Percentiles rank a stretch among this genome's conserved stretches.
Evolutionary conservation across 2,113 vertebrate species (phyloP).

Genomic region (Brachyhypopomus gauderio): DNA sequence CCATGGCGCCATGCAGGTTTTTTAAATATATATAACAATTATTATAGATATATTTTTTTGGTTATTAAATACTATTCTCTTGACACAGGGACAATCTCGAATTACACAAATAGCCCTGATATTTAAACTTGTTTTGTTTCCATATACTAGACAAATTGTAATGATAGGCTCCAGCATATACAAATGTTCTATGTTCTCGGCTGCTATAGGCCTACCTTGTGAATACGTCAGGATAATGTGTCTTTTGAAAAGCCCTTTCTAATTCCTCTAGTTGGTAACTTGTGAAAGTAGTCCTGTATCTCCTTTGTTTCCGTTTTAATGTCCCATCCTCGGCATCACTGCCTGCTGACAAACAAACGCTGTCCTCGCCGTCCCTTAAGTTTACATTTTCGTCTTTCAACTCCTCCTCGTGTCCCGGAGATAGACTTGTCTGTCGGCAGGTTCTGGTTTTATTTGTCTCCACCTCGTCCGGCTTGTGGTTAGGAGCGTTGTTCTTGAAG

Average conservation of each 20-base stretch:
- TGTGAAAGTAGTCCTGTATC: conserved; percentile 90
- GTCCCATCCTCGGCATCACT: conserved; percentile 87
- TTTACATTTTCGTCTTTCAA: conserved; percentile 71
- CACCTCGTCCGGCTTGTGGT: conserved; percentile 53
- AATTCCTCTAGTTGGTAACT: conserved; percentile 89
- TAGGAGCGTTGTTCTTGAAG: background rate
- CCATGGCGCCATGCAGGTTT: too few relatives aligned
- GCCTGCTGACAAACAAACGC: conserved; percentile 83
- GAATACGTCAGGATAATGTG: conserved; percentile 89
- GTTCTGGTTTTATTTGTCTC: conserved; percentile 73
- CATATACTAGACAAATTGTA: too few relatives aligned
- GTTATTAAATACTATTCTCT: too few relatives aligned
- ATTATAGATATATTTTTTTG: too few relatives aligned
- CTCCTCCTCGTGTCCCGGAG: conserved; percentile 73
- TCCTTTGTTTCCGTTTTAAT: conserved; percentile 86
- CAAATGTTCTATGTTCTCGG: background rate
- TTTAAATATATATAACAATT: too few relatives aligned
- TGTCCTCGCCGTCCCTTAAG: conserved; percentile 82
- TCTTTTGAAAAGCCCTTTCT: conserved; percentile 90
- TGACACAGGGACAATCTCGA: too few relatives aligned
- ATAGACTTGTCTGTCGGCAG: conserved; percentile 67
- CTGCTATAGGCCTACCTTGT: conserved; percentile 73
- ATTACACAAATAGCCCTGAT: too few relatives aligned
- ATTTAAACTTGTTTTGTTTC: too few relatives aligned
- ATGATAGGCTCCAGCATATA: background rate